These are phyloP conservation scores for Lacanobia oleracea DNA, from an alignment of 2,888 invertebrate genomes.

Conservation along the genomic window DNA sequence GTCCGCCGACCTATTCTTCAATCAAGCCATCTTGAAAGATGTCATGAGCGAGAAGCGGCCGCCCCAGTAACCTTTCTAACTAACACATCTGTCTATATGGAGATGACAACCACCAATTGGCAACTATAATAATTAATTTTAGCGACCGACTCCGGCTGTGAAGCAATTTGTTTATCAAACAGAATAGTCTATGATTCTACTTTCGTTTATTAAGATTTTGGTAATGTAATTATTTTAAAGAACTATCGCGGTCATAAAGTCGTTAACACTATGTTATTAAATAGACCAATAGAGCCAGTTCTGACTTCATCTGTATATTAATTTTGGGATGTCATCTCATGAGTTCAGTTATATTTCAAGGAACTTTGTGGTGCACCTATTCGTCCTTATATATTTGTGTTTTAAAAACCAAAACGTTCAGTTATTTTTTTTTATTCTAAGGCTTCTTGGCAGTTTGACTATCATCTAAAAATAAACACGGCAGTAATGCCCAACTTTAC, in stretches of 20 bases:
- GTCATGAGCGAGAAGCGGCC: constrained; percentile 62
- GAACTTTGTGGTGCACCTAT: not conserved
- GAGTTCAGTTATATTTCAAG: not conserved
- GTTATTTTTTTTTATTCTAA: too few relatives aligned
- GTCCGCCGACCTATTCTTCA: constrained; percentile 33
- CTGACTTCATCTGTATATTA: too few relatives aligned
- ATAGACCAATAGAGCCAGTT: not conserved
- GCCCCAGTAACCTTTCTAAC: constrained; percentile 78
- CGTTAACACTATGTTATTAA: not conserved
- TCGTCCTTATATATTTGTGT: not conserved
- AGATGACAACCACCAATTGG: constrained; percentile 84
- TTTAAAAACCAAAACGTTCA: too few relatives aligned
- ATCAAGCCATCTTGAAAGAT: constrained; percentile 54
- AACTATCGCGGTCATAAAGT: constrained; percentile 7
- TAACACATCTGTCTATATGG: constrained; percentile 80
- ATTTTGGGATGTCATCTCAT: not conserved
- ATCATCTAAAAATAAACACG: not conserved
- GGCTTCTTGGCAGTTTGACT: not conserved
- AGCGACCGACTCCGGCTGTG: constrained; percentile 73
- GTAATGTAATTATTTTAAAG: constrained; percentile 23
- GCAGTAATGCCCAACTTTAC: too few relatives aligned
- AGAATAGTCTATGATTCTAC: constrained; percentile 59
- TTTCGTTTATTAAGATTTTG: constrained; percentile 68
- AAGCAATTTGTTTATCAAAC: constrained; percentile 73
- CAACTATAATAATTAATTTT: constrained; percentile 82